Evolutionary conservation across 2,888 invertebrate genomes (phyloP).

Genomic region (Tethea ocularis): DNA sequence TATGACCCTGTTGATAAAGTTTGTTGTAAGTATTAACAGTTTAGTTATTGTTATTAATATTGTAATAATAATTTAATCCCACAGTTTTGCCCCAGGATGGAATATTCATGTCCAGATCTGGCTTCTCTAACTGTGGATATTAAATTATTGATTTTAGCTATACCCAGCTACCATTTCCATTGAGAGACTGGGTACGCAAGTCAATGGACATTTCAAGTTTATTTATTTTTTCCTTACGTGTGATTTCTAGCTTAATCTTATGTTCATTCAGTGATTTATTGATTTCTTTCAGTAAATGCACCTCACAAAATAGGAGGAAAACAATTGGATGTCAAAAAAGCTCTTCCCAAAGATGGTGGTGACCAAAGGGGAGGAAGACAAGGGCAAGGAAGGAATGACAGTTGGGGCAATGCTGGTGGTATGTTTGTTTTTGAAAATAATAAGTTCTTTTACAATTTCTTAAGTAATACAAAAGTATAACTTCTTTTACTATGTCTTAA

Average conservation of each 20-base stretch:
- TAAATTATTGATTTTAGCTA: slow-evolving; percentile 77
- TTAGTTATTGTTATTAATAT: slow-evolving; percentile 12
- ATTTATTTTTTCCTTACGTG: slow-evolving; percentile 15
- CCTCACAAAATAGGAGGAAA: slow-evolving; percentile 94
- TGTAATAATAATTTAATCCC: slow-evolving; percentile 29
- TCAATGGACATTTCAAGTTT: slow-evolving; percentile 59
- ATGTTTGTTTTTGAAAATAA: slow-evolving; percentile 12
- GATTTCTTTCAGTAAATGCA: slow-evolving; percentile 86
- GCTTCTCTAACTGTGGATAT: slow-evolving; percentile 82
- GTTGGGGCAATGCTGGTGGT: slow-evolving; percentile 62
- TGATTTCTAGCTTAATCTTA: neutral
- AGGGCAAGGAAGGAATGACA: slow-evolving; percentile 67
- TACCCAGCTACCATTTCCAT: slow-evolving; percentile 60
- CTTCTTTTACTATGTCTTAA: slow-evolving; percentile 16
- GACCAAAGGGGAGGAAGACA: slow-evolving; percentile 83
- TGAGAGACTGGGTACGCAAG: slow-evolving; percentile 76
- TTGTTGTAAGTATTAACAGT: slow-evolving; percentile 88
- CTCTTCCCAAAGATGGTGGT: slow-evolving; percentile 91
- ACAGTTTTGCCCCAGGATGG: slow-evolving; percentile 82
- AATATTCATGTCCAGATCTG: slow-evolving; percentile 67
- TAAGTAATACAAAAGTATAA: slow-evolving; percentile 9
- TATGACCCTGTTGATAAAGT: slow-evolving; percentile 99
- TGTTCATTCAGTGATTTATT: slow-evolving; percentile 10
- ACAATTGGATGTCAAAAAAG: slow-evolving; percentile 96
- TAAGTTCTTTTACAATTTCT: slow-evolving; percentile 16